Evolutionary conservation across 2,797 vertebrate genomes (phyloP), one percentile per base, ranked within the genome.

Genomic region (Hoplostethus mediterraneus): DNA sequence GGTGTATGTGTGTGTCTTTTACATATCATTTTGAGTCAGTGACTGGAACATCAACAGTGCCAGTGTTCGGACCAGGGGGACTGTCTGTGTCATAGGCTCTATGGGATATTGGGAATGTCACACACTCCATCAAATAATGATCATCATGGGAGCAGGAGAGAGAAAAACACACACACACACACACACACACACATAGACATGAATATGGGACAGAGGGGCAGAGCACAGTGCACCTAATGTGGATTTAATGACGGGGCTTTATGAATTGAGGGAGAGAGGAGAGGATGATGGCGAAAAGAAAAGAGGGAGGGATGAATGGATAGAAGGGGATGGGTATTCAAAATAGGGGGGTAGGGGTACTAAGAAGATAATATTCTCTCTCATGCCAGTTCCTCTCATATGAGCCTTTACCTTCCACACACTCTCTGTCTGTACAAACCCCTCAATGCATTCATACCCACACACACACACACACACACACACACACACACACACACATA

Each of bases 171-270:
- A 58, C 62, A 71, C 49, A 48, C 31, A 66, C 62, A 71, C 49
- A 48, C 31, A 66, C 53, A 68, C 28, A 69, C 70, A 67, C 33
- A 11, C 17, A 55, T 40, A 17, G 21, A n/a, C 38, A 4, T 14
- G 4, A 21, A 73, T 8, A 36, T 67, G 13, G 79, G 80, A 87
- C 89, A 83, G 79, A 81, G 68, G 80, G 87, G 80, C 71, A 75
- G 73, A 73, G 77, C 77, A 79, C 21, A 33, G 79, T 69, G 81
- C 83, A 84, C 75, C 69, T 93, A 93, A 94, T 94, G 90, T 92
- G 89, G 82, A 91, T 93, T 94, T 94, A 93, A 94, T 94, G 89
- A 93, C 47, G 40, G 81, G 73, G 73, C 77, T 89, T 92, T 79
- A 80, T 92, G 87, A 92, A 92, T 79, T 83, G 83, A 83, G 75